Evolutionary conservation across 1,140 invertebrate species (phyloP), one percentile per base, ranked within the genome.

Genomic region (Geopemphigus sp.): DNA sequence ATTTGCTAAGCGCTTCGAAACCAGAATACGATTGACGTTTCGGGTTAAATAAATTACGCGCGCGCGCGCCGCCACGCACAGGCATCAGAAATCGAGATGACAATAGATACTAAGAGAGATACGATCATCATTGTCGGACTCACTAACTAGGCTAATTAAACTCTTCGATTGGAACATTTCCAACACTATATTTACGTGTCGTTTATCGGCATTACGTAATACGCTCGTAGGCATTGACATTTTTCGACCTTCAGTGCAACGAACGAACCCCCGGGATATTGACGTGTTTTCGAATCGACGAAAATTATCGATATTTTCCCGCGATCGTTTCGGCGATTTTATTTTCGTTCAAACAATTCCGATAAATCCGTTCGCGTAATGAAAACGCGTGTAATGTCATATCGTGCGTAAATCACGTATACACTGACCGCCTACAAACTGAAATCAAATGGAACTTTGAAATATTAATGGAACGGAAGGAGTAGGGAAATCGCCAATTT

Each of bases 121-220:
- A 57, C n/a, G n/a, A n/a, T 11, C 54, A 14, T 72, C 29, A 24
- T 29, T 72, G 26, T 57, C 72, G 12, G 5, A 59, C 32, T 32
- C 19, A 78, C 73, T 22, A 57, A 39, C n/a, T 24, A 24, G 17
- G 59, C 29, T 78, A 47, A 78, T 78, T 78, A 63, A 78, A 78
- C 39, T 63, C 26, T 63, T 61, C 4, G 22, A 47, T 78, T 78
- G 74, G 74, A 78, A 47, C 39, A 17, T 63, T 47, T 78, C 74
- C 74, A 78, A 78, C 29, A 78, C 74, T 78, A 61, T 47, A 78
- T 50, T 78, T 78, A 47, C 39, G 39, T 78, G 24, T 56, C 73
- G 59, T 59, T 61, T n/a, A 76, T 76, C 54, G 26, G 32, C 56
- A 59, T 61, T 76, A 39, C 73, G 14, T 45, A 59, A 39, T 45